phyloP scores from a whole-genome alignment of 2,888 invertebrate genomes.

The Caenorhabditis wallacei region DNA sequence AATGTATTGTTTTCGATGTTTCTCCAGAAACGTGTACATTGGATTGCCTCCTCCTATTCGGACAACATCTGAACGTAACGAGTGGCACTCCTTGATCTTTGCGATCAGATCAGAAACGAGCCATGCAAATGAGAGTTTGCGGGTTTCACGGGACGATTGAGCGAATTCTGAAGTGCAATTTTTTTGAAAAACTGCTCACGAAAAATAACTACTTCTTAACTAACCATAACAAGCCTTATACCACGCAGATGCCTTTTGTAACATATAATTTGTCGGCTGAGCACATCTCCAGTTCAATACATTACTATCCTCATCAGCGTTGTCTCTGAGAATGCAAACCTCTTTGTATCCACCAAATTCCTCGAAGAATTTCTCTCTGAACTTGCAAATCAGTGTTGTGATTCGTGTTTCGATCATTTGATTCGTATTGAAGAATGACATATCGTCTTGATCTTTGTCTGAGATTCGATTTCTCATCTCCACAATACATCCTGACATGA shows the following conservation, averaged over 20 bases:
- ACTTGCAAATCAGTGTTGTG: slow-evolving; percentile 33
- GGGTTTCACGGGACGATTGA: slow-evolving; percentile 36
- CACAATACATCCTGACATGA: slow-evolving; percentile 77
- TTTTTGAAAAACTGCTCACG: neutral
- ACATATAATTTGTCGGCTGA: slow-evolving; percentile 54
- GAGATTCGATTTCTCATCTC: slow-evolving; percentile 76
- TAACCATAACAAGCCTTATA: slow-evolving; percentile 73
- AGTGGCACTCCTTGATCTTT: slow-evolving; percentile 48
- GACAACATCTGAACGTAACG: neutral
- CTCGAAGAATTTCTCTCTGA: slow-evolving; percentile 62
- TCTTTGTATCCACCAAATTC: slow-evolving; percentile 37
- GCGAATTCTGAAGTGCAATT: slow-evolving; percentile 49
- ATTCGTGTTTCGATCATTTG: slow-evolving; percentile 78
- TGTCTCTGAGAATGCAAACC: neutral
- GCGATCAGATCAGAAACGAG: slow-evolving; percentile 76
- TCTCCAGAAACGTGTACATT: slow-evolving; percentile 28
- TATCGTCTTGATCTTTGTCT: slow-evolving; percentile 80
- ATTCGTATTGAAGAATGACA: slow-evolving; percentile 79
- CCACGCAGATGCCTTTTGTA: slow-evolving; percentile 73
- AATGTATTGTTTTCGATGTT: slow-evolving; percentile 31
- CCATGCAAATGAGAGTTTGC: slow-evolving; percentile 79
- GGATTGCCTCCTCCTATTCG: slow-evolving; percentile 21
- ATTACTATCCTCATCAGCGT: neutral
- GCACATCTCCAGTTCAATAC: slow-evolving; percentile 54
- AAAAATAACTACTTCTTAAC: too few species aligned